Percentiles rank a stretch among this genome's conserved stretches.
These are phyloP conservation scores for Pampus argenteus DNA, from an alignment of 2,797 vertebrate genomes.

Conservation along the genomic window DNA sequence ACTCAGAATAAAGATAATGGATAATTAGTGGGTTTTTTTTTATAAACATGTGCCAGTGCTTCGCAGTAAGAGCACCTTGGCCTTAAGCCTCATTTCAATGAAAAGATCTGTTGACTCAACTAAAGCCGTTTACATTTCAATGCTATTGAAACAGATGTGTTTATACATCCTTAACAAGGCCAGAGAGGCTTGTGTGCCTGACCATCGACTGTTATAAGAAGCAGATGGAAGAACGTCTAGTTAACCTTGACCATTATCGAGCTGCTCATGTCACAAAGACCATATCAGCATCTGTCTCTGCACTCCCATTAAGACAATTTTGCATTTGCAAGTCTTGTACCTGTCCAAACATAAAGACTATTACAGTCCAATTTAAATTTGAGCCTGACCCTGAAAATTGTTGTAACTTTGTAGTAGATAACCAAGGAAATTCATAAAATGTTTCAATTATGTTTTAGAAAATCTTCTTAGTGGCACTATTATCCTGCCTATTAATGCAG, in stretches of 20 bases:
- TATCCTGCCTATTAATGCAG: slow-evolving; percentile 47
- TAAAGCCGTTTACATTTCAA: slow-evolving; percentile 7
- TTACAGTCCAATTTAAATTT: not conserved
- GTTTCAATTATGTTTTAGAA: slow-evolving; percentile 10
- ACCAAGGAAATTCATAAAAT: not conserved
- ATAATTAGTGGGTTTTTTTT: slow-evolving; percentile 15
- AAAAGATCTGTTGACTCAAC: slow-evolving; percentile 1
- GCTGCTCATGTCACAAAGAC: slow-evolving; percentile 20
- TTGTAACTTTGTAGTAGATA: not conserved
- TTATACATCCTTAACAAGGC: slow-evolving; percentile 15
- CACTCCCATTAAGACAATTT: slow-evolving; percentile 23
- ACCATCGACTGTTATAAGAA: slow-evolving; percentile 13
- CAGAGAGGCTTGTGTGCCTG: slow-evolving; percentile 3
- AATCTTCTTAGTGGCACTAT: slow-evolving; percentile 21
- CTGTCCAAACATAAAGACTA: slow-evolving; percentile 14
- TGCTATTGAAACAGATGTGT: slow-evolving; percentile 39
- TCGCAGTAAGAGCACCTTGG: not conserved
- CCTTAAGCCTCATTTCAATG: slow-evolving; percentile 14
- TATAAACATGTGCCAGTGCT: not conserved
- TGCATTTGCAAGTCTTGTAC: slow-evolving; percentile 10
- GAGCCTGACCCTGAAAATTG: not conserved
- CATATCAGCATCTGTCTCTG: not conserved
- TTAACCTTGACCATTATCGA: slow-evolving; percentile 54
- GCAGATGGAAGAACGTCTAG: slow-evolving; percentile 40
- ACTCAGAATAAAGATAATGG: slow-evolving; percentile 32